Evolutionary conservation across 1,140 invertebrate species (phyloP).

Genomic region (Homarus americanus): DNA sequence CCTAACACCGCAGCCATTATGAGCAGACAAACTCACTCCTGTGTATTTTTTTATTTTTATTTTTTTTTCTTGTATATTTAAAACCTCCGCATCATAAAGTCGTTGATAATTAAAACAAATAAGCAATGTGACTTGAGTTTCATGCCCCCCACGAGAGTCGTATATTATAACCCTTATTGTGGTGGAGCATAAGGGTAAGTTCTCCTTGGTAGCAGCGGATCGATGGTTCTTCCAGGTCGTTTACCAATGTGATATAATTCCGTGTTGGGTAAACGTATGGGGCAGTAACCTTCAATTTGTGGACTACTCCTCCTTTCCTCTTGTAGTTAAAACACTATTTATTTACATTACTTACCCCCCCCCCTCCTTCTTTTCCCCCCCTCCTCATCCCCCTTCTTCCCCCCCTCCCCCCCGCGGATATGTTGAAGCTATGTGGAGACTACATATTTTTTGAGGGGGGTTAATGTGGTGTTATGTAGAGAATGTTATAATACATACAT

Average conservation of each 20-base stretch:
- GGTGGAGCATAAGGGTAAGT: constrained; percentile 18
- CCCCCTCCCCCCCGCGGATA: not conserved
- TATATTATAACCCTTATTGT: not conserved
- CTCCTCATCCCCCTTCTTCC: not conserved
- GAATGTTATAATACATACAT: too few species aligned
- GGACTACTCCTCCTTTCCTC: constrained; percentile 55
- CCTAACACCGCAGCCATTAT: not conserved
- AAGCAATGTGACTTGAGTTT: constrained; percentile 44
- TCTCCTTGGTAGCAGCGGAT: constrained; percentile 4
- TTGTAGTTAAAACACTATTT: constrained; percentile 67
- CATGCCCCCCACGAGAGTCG: not conserved
- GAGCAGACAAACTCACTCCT: not conserved
- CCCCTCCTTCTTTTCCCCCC: not conserved
- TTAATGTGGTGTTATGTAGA: too few species aligned
- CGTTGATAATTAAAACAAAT: constrained; percentile 68
- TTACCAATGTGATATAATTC: constrained; percentile 71
- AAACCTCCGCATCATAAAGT: constrained; percentile 65
- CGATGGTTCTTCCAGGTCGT: constrained; percentile 65
- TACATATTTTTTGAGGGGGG: too few species aligned
- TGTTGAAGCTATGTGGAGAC: not conserved
- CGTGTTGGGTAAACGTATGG: constrained; percentile 69
- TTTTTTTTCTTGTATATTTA: constrained; percentile 52
- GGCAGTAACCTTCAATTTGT: constrained; percentile 71
- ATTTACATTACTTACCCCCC: constrained; percentile 46
- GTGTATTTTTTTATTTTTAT: constrained; percentile 49